phyloP scores from a whole-genome alignment of 2,113 vertebrate species.

The mouse (Mus musculus) region GRCm39 chr8:100808501-100809000 shows the following conservation, averaged over 20 bases:
- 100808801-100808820: background rate
- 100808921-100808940: slow-evolving; percentile 1
- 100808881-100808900: background rate
- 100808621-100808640: background rate
- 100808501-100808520: background rate
- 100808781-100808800: background rate
- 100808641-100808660: background rate
- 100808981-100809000: background rate
- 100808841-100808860: background rate
- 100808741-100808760: background rate
- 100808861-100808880: background rate
- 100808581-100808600: background rate
- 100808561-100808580: background rate
- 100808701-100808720: background rate
- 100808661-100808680: background rate
- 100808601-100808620: background rate
- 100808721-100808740: background rate
- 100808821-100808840: background rate
- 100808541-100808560: background rate
- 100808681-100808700: background rate
- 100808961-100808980: background rate
- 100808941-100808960: background rate
- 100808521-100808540: slow-evolving; percentile 18
- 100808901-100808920: slow-evolving; percentile 40
- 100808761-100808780: background rate